Percentiles rank a stretch among this genome's conserved stretches.
phyloP scores from a whole-genome alignment of 2,113 vertebrate species.

The Pao palembangensis region DNA sequence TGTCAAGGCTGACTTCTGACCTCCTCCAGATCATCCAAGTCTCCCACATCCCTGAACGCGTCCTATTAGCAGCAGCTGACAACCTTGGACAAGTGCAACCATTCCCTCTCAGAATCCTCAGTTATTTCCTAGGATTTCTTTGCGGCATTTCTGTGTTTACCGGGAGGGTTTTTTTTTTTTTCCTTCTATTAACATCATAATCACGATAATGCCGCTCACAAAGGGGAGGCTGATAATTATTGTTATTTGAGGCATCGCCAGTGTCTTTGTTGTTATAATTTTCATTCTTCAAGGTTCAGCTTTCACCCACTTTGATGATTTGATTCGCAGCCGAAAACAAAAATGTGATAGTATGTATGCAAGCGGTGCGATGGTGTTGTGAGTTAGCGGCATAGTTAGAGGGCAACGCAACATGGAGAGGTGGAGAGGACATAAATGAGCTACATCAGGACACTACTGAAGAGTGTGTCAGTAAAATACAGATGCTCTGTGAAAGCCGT shows the following conservation, averaged over 20 bases:
- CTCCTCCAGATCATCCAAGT: slow-evolving; percentile 35
- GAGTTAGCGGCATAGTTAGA: slow-evolving; percentile 48
- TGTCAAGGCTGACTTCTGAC: slow-evolving; percentile 52
- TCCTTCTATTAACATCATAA: slow-evolving; percentile 33
- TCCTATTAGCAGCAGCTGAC: slow-evolving; percentile 21
- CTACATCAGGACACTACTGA: slow-evolving; percentile 26
- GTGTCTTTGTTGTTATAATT: slow-evolving; percentile 29
- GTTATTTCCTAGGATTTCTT: slow-evolving; percentile 11
- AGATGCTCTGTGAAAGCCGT: slow-evolving; percentile 27
- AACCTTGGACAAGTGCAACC: background rate
- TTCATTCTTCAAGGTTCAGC: slow-evolving; percentile 21
- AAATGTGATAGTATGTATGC: slow-evolving; percentile 49
- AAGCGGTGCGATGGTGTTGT: slow-evolving; percentile 27
- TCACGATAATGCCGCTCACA: slow-evolving; percentile 19
- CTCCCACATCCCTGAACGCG: slow-evolving; percentile 29
- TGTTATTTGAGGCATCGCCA: slow-evolving; percentile 21
- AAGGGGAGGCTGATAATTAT: slow-evolving; percentile 11
- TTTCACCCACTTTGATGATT: slow-evolving; percentile 15
- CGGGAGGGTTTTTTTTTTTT: background rate
- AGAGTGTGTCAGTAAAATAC: slow-evolving; percentile 49
- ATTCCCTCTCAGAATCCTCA: slow-evolving; percentile 7
- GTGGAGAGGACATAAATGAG: slow-evolving; percentile 45
- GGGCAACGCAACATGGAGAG: slow-evolving; percentile 43
- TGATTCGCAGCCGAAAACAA: slow-evolving; percentile 24
- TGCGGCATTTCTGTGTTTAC: slow-evolving; percentile 23